A percentile compares a stretch with the other conserved stretches of the same genome.
Evolutionary conservation across 2,888 invertebrate species (phyloP).

Genomic region (Oscheius sp.): DNA sequence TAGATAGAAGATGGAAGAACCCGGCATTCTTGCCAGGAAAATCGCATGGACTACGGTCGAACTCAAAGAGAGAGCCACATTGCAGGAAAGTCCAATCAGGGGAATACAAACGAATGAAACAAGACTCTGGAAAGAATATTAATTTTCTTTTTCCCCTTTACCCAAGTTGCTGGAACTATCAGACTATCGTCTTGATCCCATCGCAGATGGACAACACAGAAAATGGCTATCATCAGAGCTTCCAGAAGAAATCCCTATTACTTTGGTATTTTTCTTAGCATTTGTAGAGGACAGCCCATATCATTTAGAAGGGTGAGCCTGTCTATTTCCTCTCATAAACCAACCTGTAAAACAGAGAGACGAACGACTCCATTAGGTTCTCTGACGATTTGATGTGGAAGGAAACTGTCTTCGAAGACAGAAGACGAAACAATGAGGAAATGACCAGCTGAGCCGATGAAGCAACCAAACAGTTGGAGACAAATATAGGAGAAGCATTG

Average conservation of each 20-base stretch:
- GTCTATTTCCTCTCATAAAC: background rate
- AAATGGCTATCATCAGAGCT: slow-evolving; percentile 10
- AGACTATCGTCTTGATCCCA: background rate
- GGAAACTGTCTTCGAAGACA: slow-evolving; percentile 7
- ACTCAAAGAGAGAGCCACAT: slow-evolving; percentile 12
- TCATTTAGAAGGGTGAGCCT: background rate
- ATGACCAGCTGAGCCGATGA: slow-evolving; percentile 1
- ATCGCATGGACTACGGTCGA: slow-evolving; percentile 12
- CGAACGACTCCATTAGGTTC: background rate
- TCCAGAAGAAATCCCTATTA: slow-evolving; percentile 22
- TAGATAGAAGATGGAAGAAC: slow-evolving; percentile 3
- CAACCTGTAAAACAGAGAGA: slow-evolving; percentile 11
- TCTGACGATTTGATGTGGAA: background rate
- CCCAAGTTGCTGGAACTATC: slow-evolving; percentile 5
- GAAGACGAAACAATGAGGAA: background rate
- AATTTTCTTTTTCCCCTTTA: background rate
- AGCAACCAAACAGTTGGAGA: slow-evolving; percentile 16
- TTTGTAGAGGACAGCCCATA: background rate
- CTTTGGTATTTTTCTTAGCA: background rate
- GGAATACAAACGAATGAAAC: background rate
- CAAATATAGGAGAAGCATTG: slow-evolving; percentile 8
- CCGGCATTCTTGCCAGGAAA: background rate
- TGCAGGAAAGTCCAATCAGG: slow-evolving; percentile 17
- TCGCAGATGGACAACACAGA: slow-evolving; percentile 17
- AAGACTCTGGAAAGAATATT: background rate